Evolutionary conservation across 1,140 invertebrate genomes (phyloP).

Genomic region (Neuroterus valhalla): DNA sequence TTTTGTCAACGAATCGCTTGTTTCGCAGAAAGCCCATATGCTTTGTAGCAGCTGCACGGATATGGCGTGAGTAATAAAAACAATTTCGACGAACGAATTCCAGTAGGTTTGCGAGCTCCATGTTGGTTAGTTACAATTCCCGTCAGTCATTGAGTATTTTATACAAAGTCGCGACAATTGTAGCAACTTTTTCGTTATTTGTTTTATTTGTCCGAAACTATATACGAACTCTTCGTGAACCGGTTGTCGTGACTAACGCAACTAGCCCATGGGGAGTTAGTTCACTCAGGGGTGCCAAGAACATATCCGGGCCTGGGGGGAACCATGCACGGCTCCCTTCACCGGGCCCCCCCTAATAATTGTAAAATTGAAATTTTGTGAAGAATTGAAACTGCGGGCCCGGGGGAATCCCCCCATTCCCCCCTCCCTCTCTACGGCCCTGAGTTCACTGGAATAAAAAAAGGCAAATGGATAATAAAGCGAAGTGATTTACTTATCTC

Average conservation of each 20-base stretch:
- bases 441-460: not conserved
- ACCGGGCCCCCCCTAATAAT: too few relatives aligned
- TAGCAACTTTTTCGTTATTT: conserved; percentile 1
- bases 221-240: not conserved
- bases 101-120: conserved; percentile 1
- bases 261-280: not conserved
- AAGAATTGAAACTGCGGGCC: too few relatives aligned
- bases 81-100: conserved; percentile 22
- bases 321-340: too few relatives aligned
- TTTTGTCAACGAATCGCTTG: conserved; percentile 24
- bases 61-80: conserved; percentile 24
- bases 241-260: not conserved
- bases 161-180: conserved; percentile 5
- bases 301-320: too few relatives aligned
- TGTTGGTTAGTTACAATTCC: conserved; percentile 3
- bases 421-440: too few relatives aligned
- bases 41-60: conserved; percentile 24
- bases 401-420: too few relatives aligned
- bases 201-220: conserved; percentile 3
- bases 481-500: conserved; percentile 11
- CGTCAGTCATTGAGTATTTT: not conserved
- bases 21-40: conserved; percentile 27
- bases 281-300: too few relatives aligned
- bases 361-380: too few relatives aligned
- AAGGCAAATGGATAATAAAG: conserved; percentile 19